Percentiles rank a stretch among this genome's conserved stretches.
phyloP scores from a whole-genome alignment of 2,888 invertebrate genomes.

The Arctia plantaginis region DNA sequence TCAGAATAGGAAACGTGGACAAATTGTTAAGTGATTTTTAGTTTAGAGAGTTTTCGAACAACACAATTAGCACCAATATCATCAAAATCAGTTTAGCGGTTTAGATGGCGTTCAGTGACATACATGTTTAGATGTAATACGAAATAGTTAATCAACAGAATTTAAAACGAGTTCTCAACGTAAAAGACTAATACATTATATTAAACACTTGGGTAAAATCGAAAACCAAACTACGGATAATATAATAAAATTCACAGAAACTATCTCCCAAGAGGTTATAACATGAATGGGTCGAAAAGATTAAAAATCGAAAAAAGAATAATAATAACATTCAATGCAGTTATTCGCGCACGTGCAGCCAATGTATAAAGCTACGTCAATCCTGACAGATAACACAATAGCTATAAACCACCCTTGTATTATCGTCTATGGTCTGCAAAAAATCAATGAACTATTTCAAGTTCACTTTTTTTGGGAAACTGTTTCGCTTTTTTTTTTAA shows the following conservation, averaged over 20 bases:
- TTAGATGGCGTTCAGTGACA: no score
- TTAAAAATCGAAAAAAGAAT: not conserved
- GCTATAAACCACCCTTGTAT: constrained; percentile 33
- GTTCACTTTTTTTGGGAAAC: constrained; percentile 18
- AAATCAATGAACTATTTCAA: constrained; percentile 31
- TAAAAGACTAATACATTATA: no score
- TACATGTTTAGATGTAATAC: no score
- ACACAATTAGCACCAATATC: no score
- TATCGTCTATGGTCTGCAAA: constrained; percentile 7
- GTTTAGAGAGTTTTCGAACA: no score
- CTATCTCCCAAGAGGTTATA: not conserved
- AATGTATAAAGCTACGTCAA: constrained; percentile 9
- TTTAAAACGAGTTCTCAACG: no score
- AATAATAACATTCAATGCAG: not conserved
- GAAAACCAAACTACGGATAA: not conserved
- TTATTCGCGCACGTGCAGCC: constrained; percentile 36
- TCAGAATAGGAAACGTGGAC: no score
- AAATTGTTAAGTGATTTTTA: no score
- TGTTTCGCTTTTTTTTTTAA: constrained; percentile 19
- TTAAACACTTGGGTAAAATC: no score
- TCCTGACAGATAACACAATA: constrained; percentile 37
- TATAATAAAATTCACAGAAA: not conserved
- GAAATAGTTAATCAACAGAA: no score
- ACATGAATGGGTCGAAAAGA: not conserved
- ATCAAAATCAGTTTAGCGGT: no score